Percentiles rank a stretch among this genome's conserved stretches.
Evolutionary conservation across 1,140 invertebrate species (phyloP).

Genomic region (Adoxophyes honmai): DNA sequence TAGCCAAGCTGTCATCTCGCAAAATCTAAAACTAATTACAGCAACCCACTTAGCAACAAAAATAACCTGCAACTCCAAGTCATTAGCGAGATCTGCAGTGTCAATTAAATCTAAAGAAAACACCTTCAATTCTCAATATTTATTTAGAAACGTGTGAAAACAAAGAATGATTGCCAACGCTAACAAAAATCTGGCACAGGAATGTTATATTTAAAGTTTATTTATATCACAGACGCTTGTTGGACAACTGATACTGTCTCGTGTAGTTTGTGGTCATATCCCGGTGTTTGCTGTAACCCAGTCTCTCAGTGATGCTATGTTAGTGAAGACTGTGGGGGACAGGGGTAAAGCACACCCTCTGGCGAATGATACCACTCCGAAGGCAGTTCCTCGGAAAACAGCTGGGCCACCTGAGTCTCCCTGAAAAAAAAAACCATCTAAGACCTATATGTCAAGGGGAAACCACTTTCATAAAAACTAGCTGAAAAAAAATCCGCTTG

Average conservation of each 20-base stretch:
- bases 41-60: not conserved
- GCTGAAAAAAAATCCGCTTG: no score
- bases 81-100: not conserved
- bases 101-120: conserved; percentile 22
- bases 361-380: conserved; percentile 69
- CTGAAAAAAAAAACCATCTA: conserved; percentile 32
- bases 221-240: conserved; percentile 38
- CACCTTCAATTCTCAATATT: conserved; percentile 26
- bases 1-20: no score
- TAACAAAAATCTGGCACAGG: conserved; percentile 31
- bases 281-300: conserved; percentile 68
- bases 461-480: no score
- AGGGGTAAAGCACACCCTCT: conserved; percentile 64
- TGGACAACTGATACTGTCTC: not conserved
- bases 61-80: not conserved
- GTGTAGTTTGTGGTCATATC: conserved; percentile 33
- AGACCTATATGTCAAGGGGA: no score
- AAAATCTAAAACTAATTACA: not conserved
- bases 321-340: conserved; percentile 69
- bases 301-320: conserved; percentile 56
- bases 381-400: conserved; percentile 58
- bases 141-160: conserved; percentile 31
- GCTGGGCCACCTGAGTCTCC: conserved; percentile 71
- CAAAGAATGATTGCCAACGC: conserved; percentile 3
- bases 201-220: conserved; percentile 9